phyloP scores from a whole-genome alignment of 1,140 invertebrate species.

The Zelostemma sp. region DNA sequence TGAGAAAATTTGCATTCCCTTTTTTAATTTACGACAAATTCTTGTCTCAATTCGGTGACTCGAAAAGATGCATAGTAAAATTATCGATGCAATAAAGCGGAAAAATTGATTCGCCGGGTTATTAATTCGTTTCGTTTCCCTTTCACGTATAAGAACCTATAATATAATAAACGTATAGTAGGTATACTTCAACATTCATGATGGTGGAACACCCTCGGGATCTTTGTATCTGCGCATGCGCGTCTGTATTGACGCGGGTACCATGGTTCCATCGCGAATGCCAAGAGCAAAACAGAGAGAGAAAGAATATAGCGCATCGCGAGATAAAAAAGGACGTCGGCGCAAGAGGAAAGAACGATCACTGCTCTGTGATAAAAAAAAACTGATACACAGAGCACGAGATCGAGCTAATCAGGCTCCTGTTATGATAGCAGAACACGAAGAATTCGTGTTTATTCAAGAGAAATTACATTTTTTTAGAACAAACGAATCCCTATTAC shows the following conservation, averaged over 20 bases:
- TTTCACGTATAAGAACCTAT: too few relatives aligned
- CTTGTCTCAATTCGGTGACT: too few relatives aligned
- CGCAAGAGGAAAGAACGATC: constrained; percentile 1
- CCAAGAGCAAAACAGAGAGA: constrained; percentile 38
- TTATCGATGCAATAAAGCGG: too few relatives aligned
- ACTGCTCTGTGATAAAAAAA: constrained; percentile 6
- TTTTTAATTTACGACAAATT: too few relatives aligned
- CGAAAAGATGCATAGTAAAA: constrained; percentile 40
- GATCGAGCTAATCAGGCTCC: background rate
- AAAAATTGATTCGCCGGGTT: too few relatives aligned
- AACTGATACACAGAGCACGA: constrained; percentile 1
- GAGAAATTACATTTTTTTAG: background rate
- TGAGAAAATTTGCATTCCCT: too few relatives aligned
- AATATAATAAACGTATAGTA: too few relatives aligned
- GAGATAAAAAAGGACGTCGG: constrained; percentile 26
- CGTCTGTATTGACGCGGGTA: constrained; percentile 62
- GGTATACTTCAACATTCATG: constrained; percentile 24
- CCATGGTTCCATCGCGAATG: constrained; percentile 51
- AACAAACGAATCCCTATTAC: too few relatives aligned
- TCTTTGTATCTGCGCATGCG: constrained; percentile 56
- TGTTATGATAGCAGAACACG: background rate
- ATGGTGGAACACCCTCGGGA: constrained; percentile 36
- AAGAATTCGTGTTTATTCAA: too few relatives aligned
- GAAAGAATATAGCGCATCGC: constrained; percentile 6
- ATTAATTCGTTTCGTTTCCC: too few relatives aligned